Conservation (phyloP, 1,140 invertebrate genomes). For the Hesperophylax magnus region DNA sequence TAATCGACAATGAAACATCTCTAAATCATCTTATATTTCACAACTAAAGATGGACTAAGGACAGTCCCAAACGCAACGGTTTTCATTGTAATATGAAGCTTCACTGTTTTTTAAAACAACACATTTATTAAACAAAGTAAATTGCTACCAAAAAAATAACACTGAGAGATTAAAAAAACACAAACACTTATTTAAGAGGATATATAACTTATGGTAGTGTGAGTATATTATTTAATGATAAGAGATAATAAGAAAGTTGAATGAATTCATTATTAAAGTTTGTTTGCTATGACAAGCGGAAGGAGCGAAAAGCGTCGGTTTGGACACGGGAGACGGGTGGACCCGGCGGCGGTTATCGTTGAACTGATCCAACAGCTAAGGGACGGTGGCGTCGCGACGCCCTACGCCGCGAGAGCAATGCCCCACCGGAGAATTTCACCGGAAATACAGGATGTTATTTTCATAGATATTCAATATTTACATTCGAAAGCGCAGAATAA, state of each 20-base stretch:
- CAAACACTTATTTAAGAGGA: no score
- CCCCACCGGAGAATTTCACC: constrained; percentile 7
- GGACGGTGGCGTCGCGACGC: constrained; percentile 20
- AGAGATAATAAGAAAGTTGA: no score
- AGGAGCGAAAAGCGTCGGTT: constrained; percentile 3
- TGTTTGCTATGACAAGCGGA: background rate
- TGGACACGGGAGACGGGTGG: constrained; percentile 8
- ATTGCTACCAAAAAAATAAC: no score
- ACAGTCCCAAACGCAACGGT: background rate
- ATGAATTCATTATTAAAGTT: no score
- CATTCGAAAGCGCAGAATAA: background rate
- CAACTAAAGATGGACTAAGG: background rate
- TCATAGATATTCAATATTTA: background rate
- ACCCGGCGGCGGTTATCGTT: constrained; percentile 44
- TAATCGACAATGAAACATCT: no score
- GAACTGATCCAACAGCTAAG: constrained; percentile 41
- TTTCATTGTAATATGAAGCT: constrained; percentile 1
- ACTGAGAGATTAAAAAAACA: no score
- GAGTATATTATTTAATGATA: no score
- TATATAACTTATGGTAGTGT: no score
- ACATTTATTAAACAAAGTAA: no score
- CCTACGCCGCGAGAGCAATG: constrained; percentile 16
- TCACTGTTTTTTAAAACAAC: no score
- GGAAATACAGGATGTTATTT: constrained; percentile 11
- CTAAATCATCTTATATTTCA: constrained; percentile 8